Conservation (phyloP, 2,888 invertebrate species). For the Caenorhabditis plicata region DNA sequence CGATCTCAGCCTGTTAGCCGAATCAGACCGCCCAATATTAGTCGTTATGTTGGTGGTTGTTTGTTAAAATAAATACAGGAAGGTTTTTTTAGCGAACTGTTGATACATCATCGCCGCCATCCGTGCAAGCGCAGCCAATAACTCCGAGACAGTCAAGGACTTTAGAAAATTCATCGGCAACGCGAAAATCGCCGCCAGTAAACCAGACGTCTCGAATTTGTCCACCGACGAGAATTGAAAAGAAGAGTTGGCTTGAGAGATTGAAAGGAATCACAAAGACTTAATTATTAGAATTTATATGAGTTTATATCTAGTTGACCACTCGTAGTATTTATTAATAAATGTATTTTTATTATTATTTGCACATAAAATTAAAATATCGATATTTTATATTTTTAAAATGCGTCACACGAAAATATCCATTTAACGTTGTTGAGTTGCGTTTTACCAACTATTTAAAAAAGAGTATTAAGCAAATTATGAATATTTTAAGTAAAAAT, state of each 20-base stretch:
- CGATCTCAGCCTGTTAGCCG: slow-evolving; percentile 36
- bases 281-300: too few relatives aligned
- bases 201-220: slow-evolving; percentile 33
- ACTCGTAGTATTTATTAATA: too few relatives aligned
- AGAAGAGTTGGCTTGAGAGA: slow-evolving; percentile 28
- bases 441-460: too few relatives aligned
- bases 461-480: too few relatives aligned
- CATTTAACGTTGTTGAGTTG: too few relatives aligned
- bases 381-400: too few relatives aligned
- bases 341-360: too few relatives aligned
- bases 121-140: not conserved
- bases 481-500: too few relatives aligned
- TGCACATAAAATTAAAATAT: too few relatives aligned
- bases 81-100: slow-evolving; percentile 22
- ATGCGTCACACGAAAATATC: too few relatives aligned
- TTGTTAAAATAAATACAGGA: not conserved
- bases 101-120: slow-evolving; percentile 1
- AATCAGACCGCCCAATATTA: slow-evolving; percentile 28
- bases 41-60: slow-evolving; percentile 13
- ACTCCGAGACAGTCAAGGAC: slow-evolving; percentile 14
- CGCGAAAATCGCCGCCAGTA: slow-evolving; percentile 4
- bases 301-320: too few relatives aligned
- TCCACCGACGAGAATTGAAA: slow-evolving; percentile 19
- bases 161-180: slow-evolving; percentile 6
- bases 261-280: slow-evolving; percentile 28